phyloP scores from a whole-genome alignment of 2,797 vertebrate genomes.

The Ctenosaura bakeri region DNA sequence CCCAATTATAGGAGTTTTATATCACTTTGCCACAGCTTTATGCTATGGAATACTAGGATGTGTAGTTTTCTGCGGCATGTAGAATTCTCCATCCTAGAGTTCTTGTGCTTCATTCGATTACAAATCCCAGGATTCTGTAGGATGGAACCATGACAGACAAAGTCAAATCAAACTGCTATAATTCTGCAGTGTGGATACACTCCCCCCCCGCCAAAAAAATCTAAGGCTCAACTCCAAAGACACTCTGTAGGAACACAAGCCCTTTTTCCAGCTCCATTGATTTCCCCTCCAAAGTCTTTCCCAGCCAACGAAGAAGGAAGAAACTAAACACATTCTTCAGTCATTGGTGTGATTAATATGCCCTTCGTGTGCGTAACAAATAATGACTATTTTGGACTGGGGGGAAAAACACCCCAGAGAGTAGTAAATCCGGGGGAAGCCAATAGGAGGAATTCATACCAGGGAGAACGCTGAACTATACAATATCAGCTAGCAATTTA shows the following conservation, averaged over 20 bases:
- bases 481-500: constrained; percentile 7
- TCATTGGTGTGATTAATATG: constrained; percentile 2
- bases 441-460: background rate
- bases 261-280: background rate
- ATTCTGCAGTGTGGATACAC: no score
- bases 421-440: constrained; percentile 5
- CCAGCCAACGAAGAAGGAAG: background rate
- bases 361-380: constrained; percentile 8
- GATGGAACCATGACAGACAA: no score
- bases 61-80: no score
- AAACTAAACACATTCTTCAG: background rate
- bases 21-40: no score
- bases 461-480: constrained; percentile 13
- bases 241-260: background rate
- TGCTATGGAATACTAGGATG: no score
- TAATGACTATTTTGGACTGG: background rate
- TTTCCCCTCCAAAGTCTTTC: background rate
- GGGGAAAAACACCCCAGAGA: background rate
- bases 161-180: no score
- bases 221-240: no score
- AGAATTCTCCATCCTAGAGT: no score
- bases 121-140: no score
- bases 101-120: no score
- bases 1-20: no score
- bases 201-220: background rate